Evolutionary conservation across 2,113 vertebrate genomes (phyloP), one percentile per base, ranked within the genome.

Genomic region (Picathartes gymnocephalus): DNA sequence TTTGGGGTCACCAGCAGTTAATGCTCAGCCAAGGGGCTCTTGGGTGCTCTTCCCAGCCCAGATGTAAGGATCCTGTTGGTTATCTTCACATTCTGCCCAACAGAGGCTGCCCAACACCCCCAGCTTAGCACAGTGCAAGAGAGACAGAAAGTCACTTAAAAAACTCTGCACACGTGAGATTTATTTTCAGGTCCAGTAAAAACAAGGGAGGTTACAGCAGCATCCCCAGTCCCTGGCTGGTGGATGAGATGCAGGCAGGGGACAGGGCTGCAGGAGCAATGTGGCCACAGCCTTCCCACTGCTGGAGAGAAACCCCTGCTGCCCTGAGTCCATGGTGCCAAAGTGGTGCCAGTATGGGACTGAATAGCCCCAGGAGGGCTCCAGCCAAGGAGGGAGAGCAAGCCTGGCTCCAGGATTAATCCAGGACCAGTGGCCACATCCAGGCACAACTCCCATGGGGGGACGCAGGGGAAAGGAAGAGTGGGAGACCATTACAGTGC

Each of bases 181-280:
- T 94, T 94, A 93, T 95, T 96, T 73, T 66, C 44, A 66, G 19
- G 44, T 66, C 68, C 35, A 74, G 15, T 96, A 90, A 93, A 96
- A 96, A 83, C 42, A 70, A 81, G 42, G 40, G 37, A 83, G 42
- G 19, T n/a, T 15, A 77, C 7, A 45, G 72, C 62, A 76, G 54
- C 57, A 80, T 3, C 31, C 44, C 24, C 69, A 31, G 0, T 8
- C 1, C 0, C 69, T 71, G 56, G 30, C 47, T 64, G 64, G 39
- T 4, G 6, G 42, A 13, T 2, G 1, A 66, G 50, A 42, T 35
- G 18, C 71, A 54, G 57, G 42, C 4, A 8, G 61, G 57, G 28
- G n/a, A 17, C 40, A 10, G 25, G 48, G 61, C 60, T 78, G 50
- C 0, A 0, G 60, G 13, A 54, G 21, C 4, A 4, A 12, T 1